phyloP scores from a whole-genome alignment of 2,797 vertebrate genomes.

The Borostomias antarcticus region DNA sequence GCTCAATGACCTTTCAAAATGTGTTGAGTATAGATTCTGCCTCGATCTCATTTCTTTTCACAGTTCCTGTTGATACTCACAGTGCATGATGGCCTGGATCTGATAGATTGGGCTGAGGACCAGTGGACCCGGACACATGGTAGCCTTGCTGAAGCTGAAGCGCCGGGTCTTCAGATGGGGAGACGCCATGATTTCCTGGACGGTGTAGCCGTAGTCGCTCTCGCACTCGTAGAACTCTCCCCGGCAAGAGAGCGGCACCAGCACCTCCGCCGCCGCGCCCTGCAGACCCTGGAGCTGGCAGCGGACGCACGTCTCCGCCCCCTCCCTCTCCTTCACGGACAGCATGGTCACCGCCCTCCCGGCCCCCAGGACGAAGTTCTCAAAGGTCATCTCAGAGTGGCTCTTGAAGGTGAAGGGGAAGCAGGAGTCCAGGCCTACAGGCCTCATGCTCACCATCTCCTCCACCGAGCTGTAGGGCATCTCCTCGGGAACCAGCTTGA shows the following conservation, averaged over 20 bases:
- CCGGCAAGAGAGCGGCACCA: slow-evolving; percentile 63
- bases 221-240: slow-evolving; percentile 70
- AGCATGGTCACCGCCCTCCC: slow-evolving; percentile 64
- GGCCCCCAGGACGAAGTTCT: slow-evolving; percentile 53
- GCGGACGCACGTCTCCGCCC: slow-evolving; percentile 46
- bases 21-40: not conserved
- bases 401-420: slow-evolving; percentile 75
- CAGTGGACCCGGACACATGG: slow-evolving; percentile 41
- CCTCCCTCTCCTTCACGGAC: slow-evolving; percentile 45
- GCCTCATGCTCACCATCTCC: slow-evolving; percentile 70
- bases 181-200: slow-evolving; percentile 76
- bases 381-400: slow-evolving; percentile 55
- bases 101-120: slow-evolving; percentile 79
- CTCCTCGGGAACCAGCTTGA: slow-evolving; percentile 68
- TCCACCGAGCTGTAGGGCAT: slow-evolving; percentile 63
- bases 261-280: slow-evolving; percentile 54
- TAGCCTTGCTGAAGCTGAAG: slow-evolving; percentile 62
- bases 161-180: slow-evolving; percentile 51
- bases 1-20: too few species aligned
- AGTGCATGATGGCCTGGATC: slow-evolving; percentile 82
- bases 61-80: slow-evolving; percentile 71
- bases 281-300: slow-evolving; percentile 62
- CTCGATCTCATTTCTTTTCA: not conserved
- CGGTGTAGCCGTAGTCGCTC: slow-evolving; percentile 55
- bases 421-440: slow-evolving; percentile 44